Base-by-base conservation (phyloP, 2,113 vertebrate species). In the Accipiter virgatus region DNA sequence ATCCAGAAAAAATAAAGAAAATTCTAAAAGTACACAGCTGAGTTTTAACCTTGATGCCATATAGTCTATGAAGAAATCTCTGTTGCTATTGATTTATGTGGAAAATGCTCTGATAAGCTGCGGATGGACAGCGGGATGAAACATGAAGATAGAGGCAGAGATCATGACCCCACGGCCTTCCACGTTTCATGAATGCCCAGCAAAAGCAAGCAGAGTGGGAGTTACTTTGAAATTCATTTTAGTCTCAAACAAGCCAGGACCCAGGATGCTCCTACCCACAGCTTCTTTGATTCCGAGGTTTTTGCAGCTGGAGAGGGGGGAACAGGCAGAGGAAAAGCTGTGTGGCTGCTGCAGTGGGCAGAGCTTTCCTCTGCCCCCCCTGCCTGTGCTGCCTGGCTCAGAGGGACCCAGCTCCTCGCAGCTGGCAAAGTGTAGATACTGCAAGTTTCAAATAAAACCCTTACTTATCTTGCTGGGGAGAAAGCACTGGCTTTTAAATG, bases 101-200 rank as follows among this genome's bases (percentile, higher is more conserved):
- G 89, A 12, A 36, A 70, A 42, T 0, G 16, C 72, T 80, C 43
- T 26, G 75, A 8, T 2, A 1, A 0, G 14, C 50, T 31, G 59
- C 0, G 8, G 58, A 7, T 2, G 75, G 86, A 20, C 14, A 22
- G 36, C 0, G 10, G 63, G 67, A 73, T n/a, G 80, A 86, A 65
- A 75, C 20, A 1, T 0, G 22, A 43, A 17, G 58, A 7, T 0
- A 1, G 72, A 48, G 88, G 61, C 18, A 52, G 67, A 68, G 90
- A 65, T 61, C 65, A 2, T 0, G 92, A 90, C 93, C 95, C 62
- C 27, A 0, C 0, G 4, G 55, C 84, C 78, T 29, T 56, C 72
- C 89, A 4, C 1, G 8, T 10, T 7, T n/a, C 79, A 21, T 4
- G 8, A 47, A 17, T 3, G 2, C 50, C 78, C 85, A 9, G 32